phyloP scores from a whole-genome alignment of 2,888 invertebrate genomes.

The Coenonympha arcania region DNA sequence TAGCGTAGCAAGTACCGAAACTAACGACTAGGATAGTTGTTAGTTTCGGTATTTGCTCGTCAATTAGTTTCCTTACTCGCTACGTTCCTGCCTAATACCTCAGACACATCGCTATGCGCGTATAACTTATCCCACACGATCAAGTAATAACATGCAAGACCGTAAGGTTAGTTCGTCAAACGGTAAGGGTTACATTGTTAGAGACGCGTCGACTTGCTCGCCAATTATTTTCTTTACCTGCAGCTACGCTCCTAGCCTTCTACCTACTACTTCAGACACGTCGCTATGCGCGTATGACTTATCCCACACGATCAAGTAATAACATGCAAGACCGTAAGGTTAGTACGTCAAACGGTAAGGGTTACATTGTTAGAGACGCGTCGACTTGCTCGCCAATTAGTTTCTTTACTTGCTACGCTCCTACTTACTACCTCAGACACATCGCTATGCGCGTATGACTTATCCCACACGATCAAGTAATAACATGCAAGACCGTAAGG shows the following conservation, averaged over 20 bases:
- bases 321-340: constrained; percentile 14
- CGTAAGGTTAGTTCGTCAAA: constrained; percentile 19
- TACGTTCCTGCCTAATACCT: too few species aligned
- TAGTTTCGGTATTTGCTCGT: too few species aligned
- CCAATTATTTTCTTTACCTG: constrained; percentile 23
- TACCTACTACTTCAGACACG: too few species aligned
- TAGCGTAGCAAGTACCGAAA: too few species aligned
- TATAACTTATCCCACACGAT: not conserved
- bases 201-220: constrained; percentile 12
- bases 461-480: constrained; percentile 5
- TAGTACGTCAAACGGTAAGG: constrained; percentile 20
- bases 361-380: constrained; percentile 14
- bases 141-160: constrained; percentile 14
- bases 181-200: constrained; percentile 18
- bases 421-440: too few species aligned
- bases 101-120: not conserved
- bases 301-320: constrained; percentile 6
- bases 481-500: constrained; percentile 13
- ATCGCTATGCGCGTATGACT: not conserved
- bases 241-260: not conserved
- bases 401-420: constrained; percentile 16
- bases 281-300: not conserved
- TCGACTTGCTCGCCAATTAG: constrained; percentile 20
- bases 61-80: too few species aligned
- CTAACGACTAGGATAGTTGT: too few species aligned